Conservation (phyloP, 2,888 invertebrate species). For the Pelosia muscerda region DNA sequence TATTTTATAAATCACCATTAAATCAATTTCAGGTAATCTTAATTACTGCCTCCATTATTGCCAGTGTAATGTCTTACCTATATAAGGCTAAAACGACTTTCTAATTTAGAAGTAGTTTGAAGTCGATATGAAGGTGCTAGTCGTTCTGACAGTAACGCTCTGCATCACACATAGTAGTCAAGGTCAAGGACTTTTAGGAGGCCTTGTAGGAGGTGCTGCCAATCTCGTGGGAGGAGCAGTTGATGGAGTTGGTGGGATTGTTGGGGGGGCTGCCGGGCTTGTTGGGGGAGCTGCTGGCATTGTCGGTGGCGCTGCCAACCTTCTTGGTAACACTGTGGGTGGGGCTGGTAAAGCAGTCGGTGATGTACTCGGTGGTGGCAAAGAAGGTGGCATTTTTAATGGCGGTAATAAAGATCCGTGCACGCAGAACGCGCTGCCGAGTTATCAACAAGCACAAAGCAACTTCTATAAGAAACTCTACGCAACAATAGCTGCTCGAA, state of each 20-base stretch:
- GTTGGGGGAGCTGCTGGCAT: neutral
- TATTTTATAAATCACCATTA: neutral
- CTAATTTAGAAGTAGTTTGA: neutral
- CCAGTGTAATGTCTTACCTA: neutral
- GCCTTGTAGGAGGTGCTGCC: slow-evolving; percentile 8
- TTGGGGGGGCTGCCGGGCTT: neutral
- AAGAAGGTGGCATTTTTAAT: too few species aligned
- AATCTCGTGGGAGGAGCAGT: neutral
- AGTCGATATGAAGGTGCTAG: slow-evolving; percentile 24
- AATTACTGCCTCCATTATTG: slow-evolving; percentile 22
- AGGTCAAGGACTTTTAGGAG: slow-evolving; percentile 14
- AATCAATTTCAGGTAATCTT: neutral
- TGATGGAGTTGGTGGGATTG: too few species aligned
- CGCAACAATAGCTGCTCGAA: slow-evolving; percentile 29
- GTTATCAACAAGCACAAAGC: slow-evolving; percentile 30
- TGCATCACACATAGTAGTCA: slow-evolving; percentile 29
- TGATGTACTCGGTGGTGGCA: slow-evolving; percentile 20
- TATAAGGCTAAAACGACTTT: neutral
- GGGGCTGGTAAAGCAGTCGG: slow-evolving; percentile 13
- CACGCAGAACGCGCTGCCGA: slow-evolving; percentile 19
- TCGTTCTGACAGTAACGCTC: slow-evolving; percentile 14
- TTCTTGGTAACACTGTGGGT: neutral
- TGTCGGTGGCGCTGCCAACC: neutral
- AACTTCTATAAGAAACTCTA: slow-evolving; percentile 30
- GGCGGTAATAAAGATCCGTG: slow-evolving; percentile 20